Percentiles rank a stretch among this genome's conserved stretches.
These are phyloP conservation scores for Galago senegalensis DNA, from an alignment of 2,797 vertebrate genomes.

Conservation along the genomic window DNA sequence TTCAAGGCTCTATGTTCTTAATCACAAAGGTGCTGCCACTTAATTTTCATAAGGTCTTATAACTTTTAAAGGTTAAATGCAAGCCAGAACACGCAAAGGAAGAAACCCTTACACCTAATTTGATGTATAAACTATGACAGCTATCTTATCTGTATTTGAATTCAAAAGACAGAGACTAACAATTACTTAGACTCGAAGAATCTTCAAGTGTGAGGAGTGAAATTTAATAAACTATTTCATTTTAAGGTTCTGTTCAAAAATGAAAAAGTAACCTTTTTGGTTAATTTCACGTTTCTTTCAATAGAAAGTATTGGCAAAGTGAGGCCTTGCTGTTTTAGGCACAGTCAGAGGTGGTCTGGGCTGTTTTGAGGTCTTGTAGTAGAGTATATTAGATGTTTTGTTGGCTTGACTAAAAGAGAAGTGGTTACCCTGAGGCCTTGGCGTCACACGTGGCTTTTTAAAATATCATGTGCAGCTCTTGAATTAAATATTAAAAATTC, in stretches of 20 bases:
- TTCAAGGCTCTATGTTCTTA: slow-evolving; percentile 52
- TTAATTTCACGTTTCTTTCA: slow-evolving; percentile 56
- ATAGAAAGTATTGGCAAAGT: slow-evolving; percentile 47
- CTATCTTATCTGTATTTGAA: neutral
- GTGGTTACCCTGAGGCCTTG: slow-evolving; percentile 10
- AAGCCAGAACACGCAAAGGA: slow-evolving; percentile 51
- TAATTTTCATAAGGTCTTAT: slow-evolving; percentile 39
- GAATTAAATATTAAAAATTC: slow-evolving; percentile 58
- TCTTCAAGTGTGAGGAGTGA: neutral
- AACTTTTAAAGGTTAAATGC: slow-evolving; percentile 15
- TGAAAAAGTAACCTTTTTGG: slow-evolving; percentile 26
- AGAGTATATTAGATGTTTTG: slow-evolving; percentile 33
- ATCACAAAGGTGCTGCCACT: slow-evolving; percentile 32
- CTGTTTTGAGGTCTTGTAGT: neutral
- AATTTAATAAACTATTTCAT: slow-evolving; percentile 57
- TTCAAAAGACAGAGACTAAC: slow-evolving; percentile 35
- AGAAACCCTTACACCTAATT: neutral
- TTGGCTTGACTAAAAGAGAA: slow-evolving; percentile 54
- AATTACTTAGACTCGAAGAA: slow-evolving; percentile 19
- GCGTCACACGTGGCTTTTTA: slow-evolving; percentile 21
- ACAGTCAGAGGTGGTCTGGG: slow-evolving; percentile 5
- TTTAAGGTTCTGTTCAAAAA: slow-evolving; percentile 20
- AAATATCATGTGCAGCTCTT: slow-evolving; percentile 40
- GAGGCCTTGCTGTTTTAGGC: slow-evolving; percentile 42
- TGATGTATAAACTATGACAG: neutral